Conservation (phyloP, 2,888 invertebrate genomes). For the Cephonodes hylas region DNA sequence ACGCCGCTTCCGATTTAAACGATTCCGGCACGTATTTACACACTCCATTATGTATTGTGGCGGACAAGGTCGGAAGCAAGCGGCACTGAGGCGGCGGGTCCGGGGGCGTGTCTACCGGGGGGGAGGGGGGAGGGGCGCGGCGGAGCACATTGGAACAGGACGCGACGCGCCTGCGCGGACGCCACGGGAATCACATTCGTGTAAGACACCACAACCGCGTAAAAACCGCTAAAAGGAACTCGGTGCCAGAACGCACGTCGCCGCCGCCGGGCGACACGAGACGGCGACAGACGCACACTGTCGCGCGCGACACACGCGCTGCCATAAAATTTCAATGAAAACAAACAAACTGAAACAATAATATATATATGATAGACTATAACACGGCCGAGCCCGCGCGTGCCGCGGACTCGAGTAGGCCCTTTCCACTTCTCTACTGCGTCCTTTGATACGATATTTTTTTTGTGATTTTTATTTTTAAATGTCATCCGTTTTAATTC, state of each 20-base stretch:
- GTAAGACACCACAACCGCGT: slow-evolving; percentile 38
- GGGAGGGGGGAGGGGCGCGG: too few species aligned
- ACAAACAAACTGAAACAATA: slow-evolving; percentile 51
- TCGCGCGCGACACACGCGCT: slow-evolving; percentile 56
- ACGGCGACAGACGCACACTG: slow-evolving; percentile 69
- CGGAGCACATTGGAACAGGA: too few species aligned
- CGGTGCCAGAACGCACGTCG: slow-evolving; percentile 18
- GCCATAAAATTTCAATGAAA: slow-evolving; percentile 72
- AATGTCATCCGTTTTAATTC: slow-evolving; percentile 21
- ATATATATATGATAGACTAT: slow-evolving; percentile 26
- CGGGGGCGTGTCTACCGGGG: neutral
- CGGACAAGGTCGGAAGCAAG: too few species aligned
- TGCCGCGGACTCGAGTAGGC: slow-evolving; percentile 55
- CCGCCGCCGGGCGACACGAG: slow-evolving; percentile 65
- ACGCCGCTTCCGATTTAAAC: neutral
- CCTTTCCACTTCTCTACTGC: slow-evolving; percentile 40
- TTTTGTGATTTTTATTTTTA: slow-evolving; percentile 57
- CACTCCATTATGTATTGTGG: slow-evolving; percentile 11
- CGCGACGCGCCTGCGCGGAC: too few species aligned
- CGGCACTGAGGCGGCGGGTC: too few species aligned
- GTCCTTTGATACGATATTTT: slow-evolving; percentile 33
- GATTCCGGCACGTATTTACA: slow-evolving; percentile 13
- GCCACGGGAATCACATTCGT: slow-evolving; percentile 21
- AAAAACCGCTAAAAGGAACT: slow-evolving; percentile 34
- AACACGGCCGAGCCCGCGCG: slow-evolving; percentile 40